These are phyloP conservation scores for Panurus biarmicus DNA, from an alignment of 2,113 vertebrate species.

Conservation along the genomic window DNA sequence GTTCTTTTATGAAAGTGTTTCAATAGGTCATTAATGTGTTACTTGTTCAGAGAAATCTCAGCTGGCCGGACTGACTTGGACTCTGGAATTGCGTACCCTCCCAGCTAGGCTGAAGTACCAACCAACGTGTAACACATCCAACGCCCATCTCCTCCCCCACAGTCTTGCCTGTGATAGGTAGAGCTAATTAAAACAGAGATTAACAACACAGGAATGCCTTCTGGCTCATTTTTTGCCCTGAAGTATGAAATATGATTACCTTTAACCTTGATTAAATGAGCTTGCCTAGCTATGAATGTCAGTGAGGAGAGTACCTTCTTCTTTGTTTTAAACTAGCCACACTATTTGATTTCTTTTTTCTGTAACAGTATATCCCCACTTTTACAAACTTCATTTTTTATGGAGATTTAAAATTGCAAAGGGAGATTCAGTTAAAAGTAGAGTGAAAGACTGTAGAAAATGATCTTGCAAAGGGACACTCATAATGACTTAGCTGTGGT, in stretches of 20 bases:
- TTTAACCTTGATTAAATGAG: background rate
- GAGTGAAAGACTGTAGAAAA: background rate
- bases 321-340: background rate
- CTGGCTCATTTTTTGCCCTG: slow-evolving; percentile 12
- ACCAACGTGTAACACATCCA: background rate
- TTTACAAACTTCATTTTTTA: background rate
- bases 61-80: background rate
- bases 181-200: slow-evolving; percentile 6
- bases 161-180: background rate
- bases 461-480: background rate
- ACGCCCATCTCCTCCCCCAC: background rate
- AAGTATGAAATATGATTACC: background rate
- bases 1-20: background rate
- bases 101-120: background rate
- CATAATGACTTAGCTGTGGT: background rate
- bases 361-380: background rate
- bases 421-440: background rate
- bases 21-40: background rate
- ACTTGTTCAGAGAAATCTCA: background rate
- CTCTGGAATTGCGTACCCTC: background rate
- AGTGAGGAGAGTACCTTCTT: background rate
- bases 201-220: background rate
- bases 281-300: background rate
- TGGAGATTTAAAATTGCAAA: background rate
- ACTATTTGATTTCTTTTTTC: background rate